A percentile compares a stretch with the other conserved stretches of the same genome.
phyloP scores from a whole-genome alignment of 2,113 vertebrate genomes.

The Chrysemys picta region DNA sequence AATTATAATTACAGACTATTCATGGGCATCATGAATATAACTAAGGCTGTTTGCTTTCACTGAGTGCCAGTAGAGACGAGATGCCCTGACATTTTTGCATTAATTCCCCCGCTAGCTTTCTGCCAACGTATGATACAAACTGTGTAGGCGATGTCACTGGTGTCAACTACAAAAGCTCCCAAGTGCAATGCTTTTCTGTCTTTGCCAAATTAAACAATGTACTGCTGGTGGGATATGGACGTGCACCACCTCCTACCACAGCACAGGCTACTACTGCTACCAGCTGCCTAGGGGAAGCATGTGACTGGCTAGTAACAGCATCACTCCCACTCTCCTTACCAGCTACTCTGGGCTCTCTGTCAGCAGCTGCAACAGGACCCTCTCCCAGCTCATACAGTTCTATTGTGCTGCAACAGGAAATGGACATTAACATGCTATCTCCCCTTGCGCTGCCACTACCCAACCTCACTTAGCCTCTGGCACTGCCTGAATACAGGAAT shows the following conservation, averaged over 20 bases:
- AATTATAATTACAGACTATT: constrained; percentile 10
- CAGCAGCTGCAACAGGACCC: background rate
- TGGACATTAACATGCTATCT: background rate
- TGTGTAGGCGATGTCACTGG: background rate
- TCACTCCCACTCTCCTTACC: background rate
- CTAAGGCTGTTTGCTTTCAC: constrained; percentile 1
- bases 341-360: background rate
- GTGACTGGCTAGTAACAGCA: background rate
- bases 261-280: background rate
- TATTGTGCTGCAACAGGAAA: background rate
- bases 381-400: background rate
- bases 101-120: background rate
- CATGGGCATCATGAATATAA: background rate
- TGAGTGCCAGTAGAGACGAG: background rate
- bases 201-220: background rate
- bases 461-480: background rate
- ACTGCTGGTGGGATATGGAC: background rate
- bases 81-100: constrained; percentile 9
- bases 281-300: background rate
- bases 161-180: constrained; percentile 34
- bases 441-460: background rate
- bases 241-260: background rate
- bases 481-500: background rate
- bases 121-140: background rate
- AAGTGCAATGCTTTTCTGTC: background rate